Evolutionary conservation across 2,113 vertebrate species (phyloP).

Genomic region (Dipodomys spectabilis): DNA sequence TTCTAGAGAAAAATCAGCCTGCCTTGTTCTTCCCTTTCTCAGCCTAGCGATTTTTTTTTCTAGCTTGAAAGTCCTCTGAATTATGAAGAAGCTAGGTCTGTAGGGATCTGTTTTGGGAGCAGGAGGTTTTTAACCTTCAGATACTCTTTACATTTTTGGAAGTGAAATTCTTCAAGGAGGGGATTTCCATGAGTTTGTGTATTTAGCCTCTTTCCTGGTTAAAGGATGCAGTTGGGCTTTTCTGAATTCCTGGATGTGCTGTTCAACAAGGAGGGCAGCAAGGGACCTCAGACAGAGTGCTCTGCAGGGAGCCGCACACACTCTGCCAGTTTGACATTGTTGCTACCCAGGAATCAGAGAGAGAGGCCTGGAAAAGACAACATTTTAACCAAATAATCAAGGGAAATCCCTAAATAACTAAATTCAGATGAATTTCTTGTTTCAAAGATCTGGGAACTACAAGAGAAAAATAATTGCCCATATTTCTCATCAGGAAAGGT

Average conservation of each 20-base stretch:
- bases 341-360: not conserved
- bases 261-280: not conserved
- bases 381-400: not conserved
- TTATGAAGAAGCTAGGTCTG: constrained; percentile 10
- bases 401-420: not conserved
- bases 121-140: not conserved
- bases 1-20: constrained; percentile 48
- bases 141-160: not conserved
- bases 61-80: not conserved
- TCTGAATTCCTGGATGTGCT: not conserved
- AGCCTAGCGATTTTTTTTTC: constrained; percentile 32
- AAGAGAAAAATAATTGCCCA: not conserved
- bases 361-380: not conserved
- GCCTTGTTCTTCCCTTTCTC: not conserved
- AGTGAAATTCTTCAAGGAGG: not conserved
- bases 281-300: not conserved
- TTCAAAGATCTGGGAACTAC: constrained; percentile 24
- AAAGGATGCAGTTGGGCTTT: not conserved
- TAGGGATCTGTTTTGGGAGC: not conserved
- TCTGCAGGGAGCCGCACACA: not conserved
- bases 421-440: not conserved
- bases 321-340: not conserved
- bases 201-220: not conserved
- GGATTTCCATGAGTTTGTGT: not conserved
- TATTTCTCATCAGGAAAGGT: not conserved